A percentile compares a stretch with the other conserved stretches of the same genome.
These are phyloP conservation scores for Geopemphigus sp. DNA, from an alignment of 1,140 invertebrate genomes.

Conservation along the genomic window DNA sequence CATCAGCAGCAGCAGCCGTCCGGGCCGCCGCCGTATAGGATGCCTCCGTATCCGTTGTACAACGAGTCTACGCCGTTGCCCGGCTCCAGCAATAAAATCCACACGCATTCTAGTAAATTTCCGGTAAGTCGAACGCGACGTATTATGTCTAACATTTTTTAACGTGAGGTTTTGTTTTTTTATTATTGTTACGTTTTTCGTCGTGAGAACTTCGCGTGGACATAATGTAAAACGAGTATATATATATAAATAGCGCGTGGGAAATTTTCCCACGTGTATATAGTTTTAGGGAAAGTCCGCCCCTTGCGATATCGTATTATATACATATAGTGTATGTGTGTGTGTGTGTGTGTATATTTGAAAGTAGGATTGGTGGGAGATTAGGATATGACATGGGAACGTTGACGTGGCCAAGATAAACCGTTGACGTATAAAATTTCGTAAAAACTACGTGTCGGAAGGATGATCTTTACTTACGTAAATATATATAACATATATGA, in stretches of 20 bases:
- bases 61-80: constrained; percentile 56
- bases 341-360: no score
- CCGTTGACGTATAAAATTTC: constrained; percentile 10
- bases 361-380: constrained; percentile 36
- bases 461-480: neutral
- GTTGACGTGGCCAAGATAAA: constrained; percentile 17
- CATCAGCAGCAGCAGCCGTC: neutral
- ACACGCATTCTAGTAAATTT: constrained; percentile 76
- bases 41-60: constrained; percentile 58
- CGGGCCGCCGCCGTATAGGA: constrained; percentile 59
- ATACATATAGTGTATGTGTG: no score
- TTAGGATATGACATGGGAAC: neutral
- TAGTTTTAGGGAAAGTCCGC: neutral
- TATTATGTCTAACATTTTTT: neutral
- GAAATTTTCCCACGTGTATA: constrained; percentile 4
- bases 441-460: neutral
- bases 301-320: no score
- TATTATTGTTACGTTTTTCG: no score
- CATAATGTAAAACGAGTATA: no score
- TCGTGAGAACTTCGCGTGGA: neutral
- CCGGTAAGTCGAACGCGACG: constrained; percentile 62
- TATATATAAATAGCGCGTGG: neutral
- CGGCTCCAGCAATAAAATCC: constrained; percentile 59
- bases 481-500: neutral
- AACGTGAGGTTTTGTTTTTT: neutral